Evolutionary conservation across 2,888 invertebrate species (phyloP), one percentile per base, ranked within the genome.

Genomic region (Amblyjoppa fuscipennis): DNA sequence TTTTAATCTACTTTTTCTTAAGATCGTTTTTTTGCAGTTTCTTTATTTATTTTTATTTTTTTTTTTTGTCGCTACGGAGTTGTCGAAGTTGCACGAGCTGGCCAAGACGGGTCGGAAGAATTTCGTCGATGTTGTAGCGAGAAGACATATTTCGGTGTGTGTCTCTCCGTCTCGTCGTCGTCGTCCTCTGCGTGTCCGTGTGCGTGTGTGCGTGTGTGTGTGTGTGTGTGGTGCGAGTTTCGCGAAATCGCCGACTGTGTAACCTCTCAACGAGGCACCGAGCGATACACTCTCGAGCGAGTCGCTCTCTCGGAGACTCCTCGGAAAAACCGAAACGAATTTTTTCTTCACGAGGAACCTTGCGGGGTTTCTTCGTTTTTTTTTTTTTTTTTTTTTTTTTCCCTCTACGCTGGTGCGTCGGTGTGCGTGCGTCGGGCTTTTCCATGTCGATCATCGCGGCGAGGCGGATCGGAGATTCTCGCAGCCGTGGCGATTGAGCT

Each of bases 241-340:
- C 25, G 61, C 70, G 61, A 49, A 79, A 66, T 75, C 81, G 87
- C 81, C 87, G 83, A 83, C 76, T 85, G 85, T 85, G 85, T 85
- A 85, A 85, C 85, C 85, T 85, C 85, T 80, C 85, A 85, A 85
- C 45, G 59, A 31, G 61, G 5, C 66, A 78, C 66, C 49, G 61
- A 71, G 51, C 56, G 61, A 64, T 45, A 45, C 45, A 45, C 45
- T 45, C 45, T 13, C 45, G 45, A 45, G 45, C 45, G 45, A 64
- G 61, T 64, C 31, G 28, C 61, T 64, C 61, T 81, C 81, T 59
- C 69, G 75, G 45, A 73, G 45, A 73, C 53, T 64, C 81, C 69
- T 74, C 77, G 61, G 38, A 68, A 25, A 25, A 25, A 3, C 59
- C 25, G 25, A 13, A 11, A 25, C 25, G 25, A 11, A 28, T 45